Evolutionary conservation across 2,113 vertebrate species (phyloP), one percentile per base, ranked within the genome.

Genomic region (Grammomys surdaster): DNA sequence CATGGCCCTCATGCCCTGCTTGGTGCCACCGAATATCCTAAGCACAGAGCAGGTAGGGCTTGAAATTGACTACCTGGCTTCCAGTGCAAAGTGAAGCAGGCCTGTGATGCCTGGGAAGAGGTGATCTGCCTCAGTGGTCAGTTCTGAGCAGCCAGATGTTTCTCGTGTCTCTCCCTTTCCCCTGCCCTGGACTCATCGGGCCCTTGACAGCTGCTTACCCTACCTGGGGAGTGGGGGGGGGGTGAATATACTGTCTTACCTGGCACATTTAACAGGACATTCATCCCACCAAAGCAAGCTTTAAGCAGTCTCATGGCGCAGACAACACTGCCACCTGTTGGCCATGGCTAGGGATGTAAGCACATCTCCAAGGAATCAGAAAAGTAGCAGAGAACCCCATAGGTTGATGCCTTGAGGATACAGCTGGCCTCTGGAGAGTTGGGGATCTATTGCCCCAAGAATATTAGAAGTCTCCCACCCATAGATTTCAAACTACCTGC

Each of bases 301-400:
- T 19, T 1, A 36, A 67, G 81, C 86, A 51, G 5, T 78, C 76
- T 92, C 65, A 88, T 77, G 81, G 80, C 40, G 36, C 70, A 76
- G 82, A 87, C 95, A 33, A 95, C 95, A 97, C 95, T 97, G 98
- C 97, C 97, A 98, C 97, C 98, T 97, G 95, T 96, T 95, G 97
- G 95, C 89, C 84, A 26, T 36, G 31, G 33, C 51, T 93, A 81
- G 89, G 77, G 95, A 88, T 89, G 86, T 78, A 95, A 43, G 67
- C 85, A 95, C 75, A 56, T 26, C 40, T 36, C 40, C 56, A 10
- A 65, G 60, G 51, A 76, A n/a, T 22, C 0, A 33, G 43, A 7
- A 14, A 16, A 63, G 9, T 46, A 48, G 10, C 12, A 24, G 51
- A 16, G 24, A 63, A 10, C 28, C 43, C 69, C 82, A 43, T n/a